Percentiles rank a stretch among this genome's conserved stretches.
Conservation (phyloP, 2,888 invertebrate species). For the Xestia sexstrigata region DNA sequence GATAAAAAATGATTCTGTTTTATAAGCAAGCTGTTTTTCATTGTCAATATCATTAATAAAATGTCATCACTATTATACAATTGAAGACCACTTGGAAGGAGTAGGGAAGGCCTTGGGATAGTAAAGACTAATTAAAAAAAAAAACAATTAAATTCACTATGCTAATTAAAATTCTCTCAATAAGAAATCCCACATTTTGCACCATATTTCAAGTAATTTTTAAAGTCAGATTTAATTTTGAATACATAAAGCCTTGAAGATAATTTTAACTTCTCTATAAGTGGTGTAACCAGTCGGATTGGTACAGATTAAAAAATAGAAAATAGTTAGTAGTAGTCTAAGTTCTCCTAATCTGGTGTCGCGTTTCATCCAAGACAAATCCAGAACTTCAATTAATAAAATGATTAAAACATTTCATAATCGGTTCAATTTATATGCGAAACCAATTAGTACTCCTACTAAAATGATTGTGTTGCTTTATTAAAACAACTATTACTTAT, state of each 20-base stretch:
- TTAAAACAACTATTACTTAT: no score
- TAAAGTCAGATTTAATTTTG: not conserved
- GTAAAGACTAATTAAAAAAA: no score
- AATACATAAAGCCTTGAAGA: no score
- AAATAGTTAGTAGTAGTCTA: not conserved
- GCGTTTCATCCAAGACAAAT: not conserved
- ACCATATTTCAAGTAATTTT: no score
- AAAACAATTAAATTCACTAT: not conserved
- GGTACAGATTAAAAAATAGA: not conserved
- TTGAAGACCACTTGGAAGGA: no score
- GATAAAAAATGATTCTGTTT: not conserved
- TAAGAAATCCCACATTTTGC: not conserved
- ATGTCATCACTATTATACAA: not conserved
- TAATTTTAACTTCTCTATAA: not conserved
- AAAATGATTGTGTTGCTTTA: no score
- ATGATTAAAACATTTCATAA: not conserved
- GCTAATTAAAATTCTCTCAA: no score
- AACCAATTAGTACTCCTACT: no score
- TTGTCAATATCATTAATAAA: not conserved
- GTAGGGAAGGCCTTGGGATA: no score
- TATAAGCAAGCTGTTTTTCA: not conserved
- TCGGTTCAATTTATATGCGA: slow-evolving; percentile 33
- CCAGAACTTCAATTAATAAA: not conserved
- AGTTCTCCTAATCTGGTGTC: not conserved
- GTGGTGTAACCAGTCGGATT: not conserved